Base-by-base conservation (phyloP, 2,797 vertebrate species). In the Philypnodon macrostomus region DNA sequence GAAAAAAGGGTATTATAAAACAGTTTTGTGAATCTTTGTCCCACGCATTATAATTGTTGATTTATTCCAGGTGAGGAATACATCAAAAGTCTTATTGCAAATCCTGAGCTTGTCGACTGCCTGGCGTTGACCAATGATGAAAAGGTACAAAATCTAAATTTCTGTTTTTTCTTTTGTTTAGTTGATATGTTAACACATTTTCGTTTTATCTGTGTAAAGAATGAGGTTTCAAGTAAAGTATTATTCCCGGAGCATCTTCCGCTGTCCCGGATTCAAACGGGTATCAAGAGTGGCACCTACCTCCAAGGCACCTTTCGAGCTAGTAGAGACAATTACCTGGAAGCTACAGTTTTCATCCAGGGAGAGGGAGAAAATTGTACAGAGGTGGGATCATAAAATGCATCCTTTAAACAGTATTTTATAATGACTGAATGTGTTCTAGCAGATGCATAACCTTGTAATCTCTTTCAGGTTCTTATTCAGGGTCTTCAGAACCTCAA, bases 241-340 rank as follows among this genome's bases (percentile, higher is more conserved):
- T 79, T 98, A 74, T 99, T 96, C 84, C 87, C 91, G 13, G 96
- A 98, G 75, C 96, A 98, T 68, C 82, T 96, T 55, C 93, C 93
- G 6, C 88, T 99, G 31, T 97, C 96, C 76, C 94, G 81, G 78
- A 83, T 99, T 60, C 96, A 98, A 62, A 82, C 91, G 31, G 97
- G 97, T 41, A 94, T 98, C 71, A 98, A 98, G 85, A 93, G 89
- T 39, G 90, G 93, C 35, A 40, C 80, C 52, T 95, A 93, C 54
- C 77, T 97, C 32, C 97, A 99, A 86, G 97, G 97, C 44, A 93
- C 93, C 12, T 99, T 92, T 19, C 89, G 92, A 60, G 93, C 96
- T 64, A 98, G 87, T 84, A 92, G 93, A 58, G 95, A 99, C 73
- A 98, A 99, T 86, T 99, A 96, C 69, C 89, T 99, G 75, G 97